Evolutionary conservation across 2,888 invertebrate species (phyloP).

Genomic region (Philhelius pedissequus): DNA sequence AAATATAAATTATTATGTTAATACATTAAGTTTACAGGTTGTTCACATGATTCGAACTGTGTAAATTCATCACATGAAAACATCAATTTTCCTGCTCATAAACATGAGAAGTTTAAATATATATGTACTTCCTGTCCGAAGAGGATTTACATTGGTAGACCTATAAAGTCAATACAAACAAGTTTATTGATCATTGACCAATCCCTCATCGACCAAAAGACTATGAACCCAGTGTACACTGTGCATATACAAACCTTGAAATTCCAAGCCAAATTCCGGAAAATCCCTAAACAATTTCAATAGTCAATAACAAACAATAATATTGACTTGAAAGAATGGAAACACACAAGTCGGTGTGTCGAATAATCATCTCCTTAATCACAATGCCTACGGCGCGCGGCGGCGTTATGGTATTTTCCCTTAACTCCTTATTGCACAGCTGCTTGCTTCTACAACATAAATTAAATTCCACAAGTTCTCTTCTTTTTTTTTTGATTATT

Average conservation of each 20-base stretch:
- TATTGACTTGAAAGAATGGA: conserved; percentile 3
- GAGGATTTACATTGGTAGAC: neutral
- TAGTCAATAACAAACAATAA: conserved; percentile 33
- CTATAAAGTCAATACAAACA: neutral
- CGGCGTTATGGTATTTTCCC: neutral
- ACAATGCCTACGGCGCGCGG: neutral
- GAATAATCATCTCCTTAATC: neutral
- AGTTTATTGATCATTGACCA: neutral
- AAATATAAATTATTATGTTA: too few species aligned
- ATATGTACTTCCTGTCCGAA: neutral
- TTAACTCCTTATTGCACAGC: neutral
- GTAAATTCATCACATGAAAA: neutral
- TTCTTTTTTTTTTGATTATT: neutral
- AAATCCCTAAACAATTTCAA: conserved; percentile 35
- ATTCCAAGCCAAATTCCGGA: neutral
- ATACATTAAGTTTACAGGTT: too few species aligned
- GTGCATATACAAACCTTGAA: too few species aligned
- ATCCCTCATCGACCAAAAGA: neutral
- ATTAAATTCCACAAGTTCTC: conserved; percentile 7
- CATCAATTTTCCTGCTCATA: neutral
- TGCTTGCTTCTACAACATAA: neutral
- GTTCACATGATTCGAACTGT: too few species aligned
- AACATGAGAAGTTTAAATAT: neutral
- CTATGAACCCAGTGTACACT: neutral
- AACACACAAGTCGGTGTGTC: neutral